Conservation (phyloP, 2,888 invertebrate genomes). For the Athripsodes cinereus region DNA sequence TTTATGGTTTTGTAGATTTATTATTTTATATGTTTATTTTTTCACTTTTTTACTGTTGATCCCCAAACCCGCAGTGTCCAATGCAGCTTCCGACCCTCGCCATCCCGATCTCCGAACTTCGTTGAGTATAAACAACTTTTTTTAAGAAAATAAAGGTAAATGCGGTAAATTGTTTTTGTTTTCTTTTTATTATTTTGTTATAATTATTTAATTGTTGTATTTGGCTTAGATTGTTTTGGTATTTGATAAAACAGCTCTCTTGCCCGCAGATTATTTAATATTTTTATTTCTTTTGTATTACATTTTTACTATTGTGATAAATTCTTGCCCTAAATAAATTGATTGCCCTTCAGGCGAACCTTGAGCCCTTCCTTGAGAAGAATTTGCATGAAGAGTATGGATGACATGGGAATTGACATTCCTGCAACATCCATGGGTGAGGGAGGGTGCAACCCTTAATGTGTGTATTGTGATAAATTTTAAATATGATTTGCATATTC, state of each 20-base stretch:
- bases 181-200: constrained; percentile 11
- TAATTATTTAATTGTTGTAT: neutral
- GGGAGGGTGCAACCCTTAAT: no score
- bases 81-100: constrained; percentile 5
- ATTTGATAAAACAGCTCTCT: constrained; percentile 39
- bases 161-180: constrained; percentile 13
- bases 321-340: no score
- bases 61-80: constrained; percentile 18
- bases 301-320: no score
- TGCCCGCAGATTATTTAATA: constrained; percentile 42
- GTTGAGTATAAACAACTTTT: constrained; percentile 26
- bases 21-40: constrained; percentile 16
- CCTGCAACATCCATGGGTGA: no score
- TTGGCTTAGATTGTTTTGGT: neutral
- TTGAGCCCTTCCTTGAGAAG: no score
- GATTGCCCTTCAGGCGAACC: no score
- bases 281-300: constrained; percentile 24
- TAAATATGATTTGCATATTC: no score
- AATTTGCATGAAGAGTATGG: no score
- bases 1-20: constrained; percentile 13
- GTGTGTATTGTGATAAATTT: no score
- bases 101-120: constrained; percentile 15
- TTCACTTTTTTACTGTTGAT: constrained; percentile 19
- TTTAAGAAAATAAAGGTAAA: constrained; percentile 21
- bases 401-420: no score